Base-by-base conservation (phyloP, 2,888 invertebrate species). In the Drosophila prolongata region DNA sequence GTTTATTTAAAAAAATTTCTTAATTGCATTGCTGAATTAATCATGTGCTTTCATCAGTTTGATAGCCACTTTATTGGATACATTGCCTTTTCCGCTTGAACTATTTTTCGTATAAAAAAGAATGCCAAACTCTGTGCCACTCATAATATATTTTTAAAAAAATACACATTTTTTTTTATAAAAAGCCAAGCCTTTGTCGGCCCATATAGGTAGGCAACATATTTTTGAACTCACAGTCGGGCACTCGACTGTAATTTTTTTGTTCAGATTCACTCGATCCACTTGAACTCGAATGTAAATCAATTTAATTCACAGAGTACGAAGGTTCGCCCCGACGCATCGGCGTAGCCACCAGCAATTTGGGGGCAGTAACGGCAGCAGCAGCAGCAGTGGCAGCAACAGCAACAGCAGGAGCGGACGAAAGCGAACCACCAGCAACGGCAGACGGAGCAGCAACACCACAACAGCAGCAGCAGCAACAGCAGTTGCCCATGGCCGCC, bases 261-360 rank as follows among this genome's bases (percentile, higher is more conserved):
- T 13, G 11, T 16, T 16, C 30, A 27, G 14, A 47, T 30, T 11
- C 13, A 30, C n/a, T 14, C n/a, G 10, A 47, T 14, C 5, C 47
- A 30, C 47, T 47, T 47, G 10, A 47, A 14, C 30, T 5, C 30
- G 14, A 2, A 11, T 16, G 16, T 16, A 2, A 34, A 34, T 47
- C 14, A n/a, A 10, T n/a, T 30, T 0, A 2, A 6, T 55, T 10
- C 42, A 2, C 46, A 85, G 87, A 85, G 35, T 85, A 85, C 8
- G 85, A 85, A 24, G 85, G 85, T 30, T 85, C 85, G 3, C 85
- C 85, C 11, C 47, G 85, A 34, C 84, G 85, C 55, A 85, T 85
- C 68, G 85, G 85, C 24, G 73, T 62, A 5, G 40, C 78, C 47
- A 77, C 75, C 54, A 79, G 49, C 66, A 81, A 49, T 35, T 24